Conservation (phyloP, 2,888 invertebrate genomes). For the Siphonodentalium dalli region DNA sequence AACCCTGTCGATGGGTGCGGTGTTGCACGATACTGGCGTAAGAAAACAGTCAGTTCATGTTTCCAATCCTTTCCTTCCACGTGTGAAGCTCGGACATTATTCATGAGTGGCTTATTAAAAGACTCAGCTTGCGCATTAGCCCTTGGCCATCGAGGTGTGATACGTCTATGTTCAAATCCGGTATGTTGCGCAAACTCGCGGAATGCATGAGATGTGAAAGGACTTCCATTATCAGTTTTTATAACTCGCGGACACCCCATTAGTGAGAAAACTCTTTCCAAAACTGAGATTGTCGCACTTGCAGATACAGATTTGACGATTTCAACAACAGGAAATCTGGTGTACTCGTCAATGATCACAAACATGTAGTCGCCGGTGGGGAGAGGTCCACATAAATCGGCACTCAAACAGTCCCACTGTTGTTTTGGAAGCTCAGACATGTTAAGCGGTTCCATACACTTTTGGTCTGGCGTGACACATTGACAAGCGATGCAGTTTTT, state of each 20-base stretch:
- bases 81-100: slow-evolving; percentile 5
- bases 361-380: slow-evolving; percentile 13
- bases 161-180: slow-evolving; percentile 10
- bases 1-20: slow-evolving; percentile 18
- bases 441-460: slow-evolving; percentile 25
- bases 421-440: slow-evolving; percentile 25
- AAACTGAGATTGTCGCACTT: slow-evolving; percentile 18
- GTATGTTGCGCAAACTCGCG: slow-evolving; percentile 4
- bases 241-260: slow-evolving; percentile 19
- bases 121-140: slow-evolving; percentile 12
- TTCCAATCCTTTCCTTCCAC: slow-evolving; percentile 12
- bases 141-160: slow-evolving; percentile 15
- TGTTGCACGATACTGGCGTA: slow-evolving; percentile 10
- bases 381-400: slow-evolving; percentile 27
- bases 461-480: background rate
- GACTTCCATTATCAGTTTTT: slow-evolving; percentile 22
- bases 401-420: slow-evolving; percentile 23
- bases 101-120: slow-evolving; percentile 15
- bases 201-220: slow-evolving; percentile 14
- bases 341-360: slow-evolving; percentile 11
- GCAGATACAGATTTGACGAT: slow-evolving; percentile 17
- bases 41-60: slow-evolving; percentile 9
- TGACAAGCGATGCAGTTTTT: slow-evolving; percentile 23
- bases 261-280: slow-evolving; percentile 7
- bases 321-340: slow-evolving; percentile 26